Percentiles rank a stretch among this genome's conserved stretches.
Conservation (phyloP, 2,888 invertebrate genomes). For the Cerceris ruficornis region DNA sequence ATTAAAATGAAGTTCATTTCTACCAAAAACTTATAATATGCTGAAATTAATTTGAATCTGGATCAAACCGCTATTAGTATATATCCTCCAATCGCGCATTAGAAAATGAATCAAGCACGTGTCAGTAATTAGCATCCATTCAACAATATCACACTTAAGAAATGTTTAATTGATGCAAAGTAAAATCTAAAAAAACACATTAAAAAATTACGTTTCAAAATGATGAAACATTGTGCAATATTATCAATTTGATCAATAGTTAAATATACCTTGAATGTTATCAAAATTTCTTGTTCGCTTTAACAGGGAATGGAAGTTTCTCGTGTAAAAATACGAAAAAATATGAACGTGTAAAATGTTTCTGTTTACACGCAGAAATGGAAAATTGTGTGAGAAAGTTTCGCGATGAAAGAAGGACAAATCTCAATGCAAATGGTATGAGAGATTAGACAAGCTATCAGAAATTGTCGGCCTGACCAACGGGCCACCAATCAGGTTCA, state of each 20-base stretch:
- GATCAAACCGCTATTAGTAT: conserved; percentile 35
- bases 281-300: no score
- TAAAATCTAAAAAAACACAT: not conserved
- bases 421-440: conserved; percentile 16
- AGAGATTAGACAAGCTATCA: conserved; percentile 63
- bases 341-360: no score
- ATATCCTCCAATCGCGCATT: conserved; percentile 27
- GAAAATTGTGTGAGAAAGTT: conserved; percentile 1
- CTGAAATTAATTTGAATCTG: conserved; percentile 33
- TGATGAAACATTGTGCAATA: not conserved
- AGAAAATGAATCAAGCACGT: conserved; percentile 22
- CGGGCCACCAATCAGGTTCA: conserved; percentile 12
- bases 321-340: no score
- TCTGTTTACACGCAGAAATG: no score
- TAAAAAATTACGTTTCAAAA: not conserved
- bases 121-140: conserved; percentile 5
- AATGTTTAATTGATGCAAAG: not conserved
- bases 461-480: conserved; percentile 8
- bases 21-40: no score
- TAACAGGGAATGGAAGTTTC: no score
- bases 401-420: conserved; percentile 6
- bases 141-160: conserved; percentile 4
- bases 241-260: no score
- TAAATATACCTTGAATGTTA: no score
- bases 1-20: no score